Percentiles rank a stretch among this genome's conserved stretches.
These are phyloP conservation scores for Pegoplata infirma DNA, from an alignment of 2,888 invertebrate species.

Conservation along the genomic window DNA sequence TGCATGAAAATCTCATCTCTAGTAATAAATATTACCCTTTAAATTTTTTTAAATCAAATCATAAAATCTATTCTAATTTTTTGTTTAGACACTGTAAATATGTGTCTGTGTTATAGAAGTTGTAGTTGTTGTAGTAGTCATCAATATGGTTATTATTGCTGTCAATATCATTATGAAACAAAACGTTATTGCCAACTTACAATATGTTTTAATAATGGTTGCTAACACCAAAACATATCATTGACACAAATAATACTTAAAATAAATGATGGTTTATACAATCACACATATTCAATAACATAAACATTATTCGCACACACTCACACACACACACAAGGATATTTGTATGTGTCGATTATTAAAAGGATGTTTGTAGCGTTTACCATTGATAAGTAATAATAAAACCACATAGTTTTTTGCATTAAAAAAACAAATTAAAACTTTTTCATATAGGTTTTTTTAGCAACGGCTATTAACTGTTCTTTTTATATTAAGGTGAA, in stretches of 20 bases:
- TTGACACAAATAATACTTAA: slow-evolving; percentile 50
- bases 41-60: no score
- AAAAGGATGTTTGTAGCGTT: neutral
- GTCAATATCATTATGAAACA: slow-evolving; percentile 47
- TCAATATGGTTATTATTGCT: slow-evolving; percentile 54
- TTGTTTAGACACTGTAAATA: no score
- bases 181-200: slow-evolving; percentile 40
- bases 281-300: neutral
- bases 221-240: slow-evolving; percentile 49
- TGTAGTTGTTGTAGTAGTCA: slow-evolving; percentile 26
- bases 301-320: neutral
- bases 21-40: no score
- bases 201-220: slow-evolving; percentile 50
- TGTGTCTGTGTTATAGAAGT: slow-evolving; percentile 9
- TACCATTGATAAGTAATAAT: neutral
- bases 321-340: neutral
- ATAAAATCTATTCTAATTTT: no score
- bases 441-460: no score
- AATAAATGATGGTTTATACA: slow-evolving; percentile 32
- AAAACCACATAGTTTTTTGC: neutral
- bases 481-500: no score
- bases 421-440: neutral
- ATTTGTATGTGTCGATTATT: neutral
- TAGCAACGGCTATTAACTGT: no score
- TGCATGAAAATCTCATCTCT: no score